Base-by-base conservation (phyloP, 1,140 invertebrate species). In the Ectropis grisescens region DNA sequence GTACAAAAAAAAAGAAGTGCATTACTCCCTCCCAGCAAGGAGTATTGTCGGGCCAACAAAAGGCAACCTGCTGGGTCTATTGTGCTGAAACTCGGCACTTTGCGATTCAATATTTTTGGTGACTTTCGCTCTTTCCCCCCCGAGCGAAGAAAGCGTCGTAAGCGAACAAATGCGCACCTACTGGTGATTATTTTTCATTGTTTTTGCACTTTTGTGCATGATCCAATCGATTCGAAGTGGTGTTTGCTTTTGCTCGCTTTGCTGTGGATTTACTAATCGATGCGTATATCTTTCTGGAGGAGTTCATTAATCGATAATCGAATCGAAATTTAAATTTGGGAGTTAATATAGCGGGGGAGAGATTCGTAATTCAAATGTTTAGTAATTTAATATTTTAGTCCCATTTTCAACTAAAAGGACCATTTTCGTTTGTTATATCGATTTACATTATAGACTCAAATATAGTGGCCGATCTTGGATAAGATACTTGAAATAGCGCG, bases 81-180 rank as follows among this genome's bases (percentile, higher is more conserved):
- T 75, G 68, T 72, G 54, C 58, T n/a, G n/a, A n/a, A n/a, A n/a
- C n/a, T n/a, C 69, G 69, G 69, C 72, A 78, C 69, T 78, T 74
- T 61, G 68, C 58, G 50, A 76, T 54, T 70, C 72, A 79, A 75
- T 75, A 79, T 79, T n/a, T 75, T 78, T 78, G 72, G 69, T 71
- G 69, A 78, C 58, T 67, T 55, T 62, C 41, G 55, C 52, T 59
- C 57, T n/a, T n/a, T n/a, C n/a, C n/a, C n/a, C n/a, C n/a, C n/a
- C n/a, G n/a, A n/a, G n/a, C n/a, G n/a, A n/a, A n/a, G n/a, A n/a
- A n/a, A n/a, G 66, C 66, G 51, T 37, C 37, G 55, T 60, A 56
- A 66, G 68, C 66, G n/a, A n/a, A 72, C 68, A 72, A 72, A 62
- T 74, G 67, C 57, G 53, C 58, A 65, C 58, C 65, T 69, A 45